Evolutionary conservation across 2,113 vertebrate species (phyloP).

Genomic region (Onychostoma macrolepis): DNA sequence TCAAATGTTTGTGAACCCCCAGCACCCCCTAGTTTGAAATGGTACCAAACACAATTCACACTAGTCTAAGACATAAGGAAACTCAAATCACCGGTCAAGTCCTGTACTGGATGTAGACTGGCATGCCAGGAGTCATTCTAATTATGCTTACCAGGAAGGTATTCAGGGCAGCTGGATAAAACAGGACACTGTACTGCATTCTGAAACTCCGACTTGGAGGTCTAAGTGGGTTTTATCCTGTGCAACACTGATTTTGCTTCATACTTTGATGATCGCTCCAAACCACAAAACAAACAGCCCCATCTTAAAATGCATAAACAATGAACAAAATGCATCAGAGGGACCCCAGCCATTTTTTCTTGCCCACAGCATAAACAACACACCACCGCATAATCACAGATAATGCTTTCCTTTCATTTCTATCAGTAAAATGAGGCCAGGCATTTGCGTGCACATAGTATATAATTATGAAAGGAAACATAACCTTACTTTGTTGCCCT

Average conservation of each 20-base stretch:
- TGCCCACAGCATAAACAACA: constrained; percentile 25
- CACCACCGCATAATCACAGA: background rate
- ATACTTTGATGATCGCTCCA: background rate
- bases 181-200: background rate
- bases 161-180: constrained; percentile 23
- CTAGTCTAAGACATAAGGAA: background rate
- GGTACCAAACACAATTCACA: constrained; percentile 17
- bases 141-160: constrained; percentile 31
- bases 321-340: background rate
- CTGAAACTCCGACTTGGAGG: background rate
- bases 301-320: background rate
- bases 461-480: background rate
- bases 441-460: background rate
- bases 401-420: constrained; percentile 14
- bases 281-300: background rate
- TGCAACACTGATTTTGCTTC: background rate
- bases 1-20: background rate
- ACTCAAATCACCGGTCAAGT: constrained; percentile 46
- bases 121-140: constrained; percentile 42
- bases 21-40: background rate
- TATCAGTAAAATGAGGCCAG: background rate
- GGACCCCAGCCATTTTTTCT: background rate
- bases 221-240: constrained; percentile 10
- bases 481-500: constrained; percentile 8
- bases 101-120: background rate